Evolutionary conservation across 2,888 invertebrate species (phyloP).

Genomic region (Lysandra coridon): DNA sequence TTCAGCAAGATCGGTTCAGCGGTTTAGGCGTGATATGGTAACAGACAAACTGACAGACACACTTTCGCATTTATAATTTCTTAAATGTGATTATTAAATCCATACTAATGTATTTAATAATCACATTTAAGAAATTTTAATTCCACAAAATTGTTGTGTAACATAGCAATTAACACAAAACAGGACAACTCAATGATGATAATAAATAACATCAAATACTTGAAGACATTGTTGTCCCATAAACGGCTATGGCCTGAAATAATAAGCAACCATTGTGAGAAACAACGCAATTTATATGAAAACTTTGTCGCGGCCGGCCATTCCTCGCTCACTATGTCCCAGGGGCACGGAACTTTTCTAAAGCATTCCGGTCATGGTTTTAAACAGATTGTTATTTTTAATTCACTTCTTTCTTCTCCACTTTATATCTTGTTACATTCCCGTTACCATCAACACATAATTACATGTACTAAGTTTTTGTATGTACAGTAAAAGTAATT

Average conservation of each 20-base stretch:
- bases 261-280: constrained; percentile 45
- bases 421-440: constrained; percentile 15
- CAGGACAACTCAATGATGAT: constrained; percentile 13
- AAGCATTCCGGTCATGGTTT: constrained; percentile 18
- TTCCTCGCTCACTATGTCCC: constrained; percentile 29
- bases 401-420: constrained; percentile 4
- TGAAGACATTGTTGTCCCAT: constrained; percentile 46
- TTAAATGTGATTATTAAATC: too few species aligned
- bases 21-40: too few species aligned
- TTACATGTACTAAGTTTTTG: neutral
- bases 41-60: too few species aligned
- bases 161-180: constrained; percentile 10
- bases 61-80: too few species aligned
- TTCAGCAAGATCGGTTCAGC: too few species aligned
- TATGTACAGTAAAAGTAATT: too few species aligned
- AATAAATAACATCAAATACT: constrained; percentile 41
- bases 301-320: constrained; percentile 41
- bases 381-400: constrained; percentile 26
- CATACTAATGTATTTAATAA: too few species aligned
- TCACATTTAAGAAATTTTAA: too few species aligned
- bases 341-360: constrained; percentile 22
- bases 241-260: constrained; percentile 50
- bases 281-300: constrained; percentile 49
- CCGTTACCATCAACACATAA: neutral
- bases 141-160: neutral